phyloP scores from a whole-genome alignment of 2,113 vertebrate species.

The Lanius collurio region DNA sequence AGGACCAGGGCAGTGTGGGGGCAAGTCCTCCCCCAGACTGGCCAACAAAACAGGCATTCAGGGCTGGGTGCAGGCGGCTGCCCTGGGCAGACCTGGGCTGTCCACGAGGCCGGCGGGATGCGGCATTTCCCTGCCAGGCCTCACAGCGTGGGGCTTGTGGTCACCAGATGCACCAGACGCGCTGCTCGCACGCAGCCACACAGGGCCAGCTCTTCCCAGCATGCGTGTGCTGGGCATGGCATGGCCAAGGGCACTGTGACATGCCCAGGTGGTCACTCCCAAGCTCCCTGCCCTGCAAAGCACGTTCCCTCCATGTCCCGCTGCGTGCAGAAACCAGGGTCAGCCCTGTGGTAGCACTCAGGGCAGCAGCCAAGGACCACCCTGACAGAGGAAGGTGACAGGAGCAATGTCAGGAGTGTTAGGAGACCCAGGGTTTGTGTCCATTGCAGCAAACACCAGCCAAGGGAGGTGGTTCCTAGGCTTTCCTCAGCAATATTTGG shows the following conservation, averaged over 20 bases:
- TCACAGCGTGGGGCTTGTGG: not conserved
- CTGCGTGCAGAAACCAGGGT: not conserved
- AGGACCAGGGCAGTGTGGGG: rapidly evolving
- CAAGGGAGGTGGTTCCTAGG: not conserved
- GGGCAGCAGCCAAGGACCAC: not conserved
- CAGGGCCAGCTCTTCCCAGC: rapidly evolving
- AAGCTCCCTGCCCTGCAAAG: not conserved
- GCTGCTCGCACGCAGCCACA: rapidly evolving
- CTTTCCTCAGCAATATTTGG: not conserved
- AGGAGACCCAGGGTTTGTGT: not conserved
- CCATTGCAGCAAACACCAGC: rapidly evolving
- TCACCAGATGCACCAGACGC: not conserved
- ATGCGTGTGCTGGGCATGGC: rapidly evolving
- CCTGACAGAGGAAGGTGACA: not conserved
- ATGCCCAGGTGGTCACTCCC: rapidly evolving
- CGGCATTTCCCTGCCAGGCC: rapidly evolving
- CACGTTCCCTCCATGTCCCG: rapidly evolving
- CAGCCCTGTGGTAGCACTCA: rapidly evolving
- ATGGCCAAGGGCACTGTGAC: rapidly evolving
- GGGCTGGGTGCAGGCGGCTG: not conserved
- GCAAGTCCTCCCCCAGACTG: not conserved
- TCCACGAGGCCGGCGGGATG: rapidly evolving
- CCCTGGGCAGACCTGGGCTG: not conserved
- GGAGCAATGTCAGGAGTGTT: not conserved
- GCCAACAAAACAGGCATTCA: slow-evolving; percentile 41